phyloP scores from a whole-genome alignment of 2,888 invertebrate species.

The Pollenia labialis region DNA sequence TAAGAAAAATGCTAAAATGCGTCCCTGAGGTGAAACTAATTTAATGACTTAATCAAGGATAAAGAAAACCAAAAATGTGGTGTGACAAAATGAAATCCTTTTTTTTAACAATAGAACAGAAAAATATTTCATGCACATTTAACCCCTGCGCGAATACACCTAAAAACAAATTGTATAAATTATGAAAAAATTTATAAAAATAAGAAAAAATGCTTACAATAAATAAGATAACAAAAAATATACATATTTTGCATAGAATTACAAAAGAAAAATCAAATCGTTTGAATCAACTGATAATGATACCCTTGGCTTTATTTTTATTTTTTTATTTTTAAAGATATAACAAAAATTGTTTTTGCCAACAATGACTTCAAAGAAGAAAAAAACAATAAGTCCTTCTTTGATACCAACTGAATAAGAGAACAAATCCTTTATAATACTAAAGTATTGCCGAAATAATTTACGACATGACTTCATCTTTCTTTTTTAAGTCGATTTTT shows the following conservation, averaged over 20 bases:
- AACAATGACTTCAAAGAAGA: conserved; percentile 7
- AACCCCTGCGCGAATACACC: conserved; percentile 43
- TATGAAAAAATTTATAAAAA: conserved; percentile 21
- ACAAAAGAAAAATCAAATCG: conserved; percentile 8
- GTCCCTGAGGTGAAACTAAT: conserved; percentile 68
- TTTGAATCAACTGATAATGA: conserved; percentile 46
- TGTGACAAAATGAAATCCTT: conserved; percentile 57
- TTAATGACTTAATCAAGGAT: conserved; percentile 67
- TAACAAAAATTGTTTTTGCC: not conserved
- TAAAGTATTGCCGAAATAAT: conserved; percentile 77
- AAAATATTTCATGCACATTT: not conserved
- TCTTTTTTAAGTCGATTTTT: not conserved
- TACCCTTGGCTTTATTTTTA: conserved; percentile 10
- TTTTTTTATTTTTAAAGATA: conserved; percentile 9
- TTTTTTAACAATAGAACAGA: not conserved
- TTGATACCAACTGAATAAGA: conserved; percentile 23
- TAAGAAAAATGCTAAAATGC: not conserved
- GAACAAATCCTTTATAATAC: conserved; percentile 79
- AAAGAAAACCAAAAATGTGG: conserved; percentile 58
- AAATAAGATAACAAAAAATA: not conserved
- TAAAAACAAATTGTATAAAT: conserved; percentile 19
- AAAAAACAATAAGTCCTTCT: conserved; percentile 44
- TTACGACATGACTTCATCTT: conserved; percentile 81
- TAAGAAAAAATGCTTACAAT: conserved; percentile 1
- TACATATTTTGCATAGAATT: conserved; percentile 46